Conservation (phyloP, 2,888 invertebrate species). For the Oligia latruncula region DNA sequence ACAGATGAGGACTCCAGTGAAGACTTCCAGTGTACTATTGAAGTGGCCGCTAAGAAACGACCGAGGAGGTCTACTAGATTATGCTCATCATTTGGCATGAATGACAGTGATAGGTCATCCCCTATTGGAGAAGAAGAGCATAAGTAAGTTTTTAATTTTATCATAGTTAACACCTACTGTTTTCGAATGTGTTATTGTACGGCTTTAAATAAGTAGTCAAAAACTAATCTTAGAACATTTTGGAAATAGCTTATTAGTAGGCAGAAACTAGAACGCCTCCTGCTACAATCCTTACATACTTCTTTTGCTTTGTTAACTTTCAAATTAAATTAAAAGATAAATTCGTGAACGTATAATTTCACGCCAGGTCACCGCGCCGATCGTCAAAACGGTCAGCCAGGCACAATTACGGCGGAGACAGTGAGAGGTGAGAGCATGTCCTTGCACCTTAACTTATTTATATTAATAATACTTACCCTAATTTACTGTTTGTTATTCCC, state of each 20-base stretch:
- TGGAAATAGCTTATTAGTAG: not conserved
- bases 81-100: slow-evolving; percentile 71
- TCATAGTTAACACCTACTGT: not conserved
- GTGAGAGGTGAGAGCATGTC: slow-evolving; percentile 58
- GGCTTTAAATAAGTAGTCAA: not conserved
- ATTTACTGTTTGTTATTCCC: slow-evolving; percentile 4
- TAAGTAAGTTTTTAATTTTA: slow-evolving; percentile 67
- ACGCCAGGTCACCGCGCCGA: slow-evolving; percentile 72
- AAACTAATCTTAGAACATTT: not conserved
- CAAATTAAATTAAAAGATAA: not conserved
- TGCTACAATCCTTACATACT: not conserved
- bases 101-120: slow-evolving; percentile 72
- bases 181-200: too few species aligned
- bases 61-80: slow-evolving; percentile 77
- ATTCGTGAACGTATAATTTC: slow-evolving; percentile 22
- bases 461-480: not conserved
- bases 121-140: slow-evolving; percentile 69
- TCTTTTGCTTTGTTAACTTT: not conserved
- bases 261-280: not conserved
- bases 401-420: slow-evolving; percentile 53
- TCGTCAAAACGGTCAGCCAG: slow-evolving; percentile 70
- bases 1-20: slow-evolving; percentile 82
- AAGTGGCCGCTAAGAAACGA: slow-evolving; percentile 68
- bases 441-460: slow-evolving; percentile 5
- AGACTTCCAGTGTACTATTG: slow-evolving; percentile 77